Evolutionary conservation across 2,797 vertebrate species (phyloP).

Genomic region (Setipinna tenuifilis): DNA sequence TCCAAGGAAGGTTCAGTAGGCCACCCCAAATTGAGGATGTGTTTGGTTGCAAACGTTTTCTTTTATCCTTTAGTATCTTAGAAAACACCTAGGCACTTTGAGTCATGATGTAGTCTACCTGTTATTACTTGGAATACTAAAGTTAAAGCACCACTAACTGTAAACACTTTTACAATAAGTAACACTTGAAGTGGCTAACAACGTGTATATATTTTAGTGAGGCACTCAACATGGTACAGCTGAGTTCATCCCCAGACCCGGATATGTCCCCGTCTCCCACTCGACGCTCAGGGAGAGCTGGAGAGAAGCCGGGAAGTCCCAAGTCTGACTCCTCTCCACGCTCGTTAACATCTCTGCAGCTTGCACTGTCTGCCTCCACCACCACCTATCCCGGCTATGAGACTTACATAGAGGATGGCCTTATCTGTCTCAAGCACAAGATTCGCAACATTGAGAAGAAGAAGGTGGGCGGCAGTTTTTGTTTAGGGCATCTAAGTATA

Average conservation of each 20-base stretch:
- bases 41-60: not conserved
- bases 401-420: conserved; percentile 90
- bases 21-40: not conserved
- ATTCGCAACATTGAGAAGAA: conserved; percentile 98
- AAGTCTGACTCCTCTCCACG: conserved; percentile 61
- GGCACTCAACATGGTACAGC: conserved; percentile 84
- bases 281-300: conserved; percentile 56
- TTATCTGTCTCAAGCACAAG: conserved; percentile 96
- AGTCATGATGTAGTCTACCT: not conserved
- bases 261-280: conserved; percentile 67
- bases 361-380: conserved; percentile 65
- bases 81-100: not conserved
- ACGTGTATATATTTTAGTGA: conserved; percentile 51
- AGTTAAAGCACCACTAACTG: not conserved
- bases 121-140: not conserved
- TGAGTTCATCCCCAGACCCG: conserved; percentile 73
- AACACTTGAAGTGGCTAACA: not conserved
- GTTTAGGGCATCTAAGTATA: too few relatives aligned
- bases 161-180: not conserved
- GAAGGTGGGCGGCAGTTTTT: conserved; percentile 78
- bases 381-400: conserved; percentile 86
- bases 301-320: conserved; percentile 48
- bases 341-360: conserved; percentile 61
- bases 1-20: conserved; percentile 29
- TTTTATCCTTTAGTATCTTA: not conserved